These are phyloP conservation scores for Actinia tenebrosa DNA, from an alignment of 64 coral and sea anemone genomes.

Conservation along the genomic window DNA sequence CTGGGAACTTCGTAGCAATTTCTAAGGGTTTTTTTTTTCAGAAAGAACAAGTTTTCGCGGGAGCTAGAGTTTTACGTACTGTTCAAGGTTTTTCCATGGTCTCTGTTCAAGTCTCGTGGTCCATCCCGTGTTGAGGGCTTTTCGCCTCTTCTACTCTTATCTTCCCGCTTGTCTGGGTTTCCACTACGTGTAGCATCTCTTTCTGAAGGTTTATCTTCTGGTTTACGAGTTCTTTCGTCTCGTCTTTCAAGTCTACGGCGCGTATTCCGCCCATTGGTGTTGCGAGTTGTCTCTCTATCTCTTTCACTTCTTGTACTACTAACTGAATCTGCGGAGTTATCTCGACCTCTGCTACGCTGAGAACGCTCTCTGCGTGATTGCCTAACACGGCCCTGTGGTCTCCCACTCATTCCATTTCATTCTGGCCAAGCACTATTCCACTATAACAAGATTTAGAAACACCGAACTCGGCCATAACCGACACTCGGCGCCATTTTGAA, in stretches of 20 bases:
- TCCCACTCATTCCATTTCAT: conserved; percentile 99
- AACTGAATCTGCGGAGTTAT: conserved; percentile 93
- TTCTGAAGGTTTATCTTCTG: conserved; percentile 68
- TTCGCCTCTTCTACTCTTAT: conserved; percentile 64
- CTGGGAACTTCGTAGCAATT: no score
- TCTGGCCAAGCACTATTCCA: conserved; percentile 82
- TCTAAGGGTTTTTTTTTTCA: no score
- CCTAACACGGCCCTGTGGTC: conserved; percentile 97
- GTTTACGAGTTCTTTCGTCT: conserved; percentile 63
- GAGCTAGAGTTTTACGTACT: conserved; percentile 20
- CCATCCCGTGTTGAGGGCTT: conserved; percentile 35
- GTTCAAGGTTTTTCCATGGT: conserved; percentile 32
- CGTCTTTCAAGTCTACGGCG: conserved; percentile 75
- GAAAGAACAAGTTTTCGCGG: neutral
- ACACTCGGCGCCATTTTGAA: conserved; percentile 87
- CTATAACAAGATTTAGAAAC: conserved; percentile 64
- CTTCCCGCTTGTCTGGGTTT: conserved; percentile 46
- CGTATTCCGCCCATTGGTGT: conserved; percentile 83
- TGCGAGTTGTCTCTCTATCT: conserved; percentile 54
- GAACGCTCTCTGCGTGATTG: conserved; percentile 95
- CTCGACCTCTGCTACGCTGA: conserved; percentile 91
- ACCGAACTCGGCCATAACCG: conserved; percentile 50
- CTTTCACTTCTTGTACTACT: conserved; percentile 92
- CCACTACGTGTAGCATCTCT: conserved; percentile 40
- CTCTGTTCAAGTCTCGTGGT: conserved; percentile 45